Evolutionary conservation across 2,888 invertebrate genomes (phyloP).

Genomic region (Aleiodes alternator): DNA sequence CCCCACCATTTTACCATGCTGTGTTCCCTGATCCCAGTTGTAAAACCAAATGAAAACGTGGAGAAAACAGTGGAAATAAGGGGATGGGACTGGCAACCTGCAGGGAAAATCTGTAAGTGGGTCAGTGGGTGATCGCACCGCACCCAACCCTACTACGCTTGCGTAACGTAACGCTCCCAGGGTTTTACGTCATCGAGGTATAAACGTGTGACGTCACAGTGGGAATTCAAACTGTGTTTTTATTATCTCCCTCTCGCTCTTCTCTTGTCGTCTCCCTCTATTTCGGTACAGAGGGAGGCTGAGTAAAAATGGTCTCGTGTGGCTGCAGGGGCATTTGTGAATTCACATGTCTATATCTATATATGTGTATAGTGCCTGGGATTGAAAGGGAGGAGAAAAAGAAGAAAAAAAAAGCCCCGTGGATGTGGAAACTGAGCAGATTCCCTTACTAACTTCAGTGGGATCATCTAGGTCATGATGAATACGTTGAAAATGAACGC

Average conservation of each 20-base stretch:
- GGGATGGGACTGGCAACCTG: conserved; percentile 47
- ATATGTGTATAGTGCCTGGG: too few species aligned
- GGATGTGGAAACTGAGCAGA: too few species aligned
- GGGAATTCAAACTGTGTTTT: conserved; percentile 39
- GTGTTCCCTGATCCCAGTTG: neutral
- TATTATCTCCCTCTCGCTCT: conserved; percentile 53
- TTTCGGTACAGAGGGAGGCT: too few species aligned
- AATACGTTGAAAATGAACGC: conserved; percentile 1
- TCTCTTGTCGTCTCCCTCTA: conserved; percentile 39
- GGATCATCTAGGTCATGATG: conserved; percentile 36
- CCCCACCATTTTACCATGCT: too few species aligned
- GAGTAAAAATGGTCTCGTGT: too few species aligned
- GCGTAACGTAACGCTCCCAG: conserved; percentile 68
- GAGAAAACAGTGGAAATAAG: neutral
- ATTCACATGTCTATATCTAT: too few species aligned
- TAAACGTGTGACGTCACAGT: conserved; percentile 66
- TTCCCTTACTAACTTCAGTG: too few species aligned
- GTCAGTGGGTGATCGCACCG: conserved; percentile 72
- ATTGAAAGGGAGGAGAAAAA: too few species aligned
- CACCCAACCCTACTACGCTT: conserved; percentile 64
- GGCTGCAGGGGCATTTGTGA: too few species aligned
- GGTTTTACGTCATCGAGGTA: conserved; percentile 70
- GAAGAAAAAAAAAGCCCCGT: too few species aligned
- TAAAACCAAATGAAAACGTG: too few species aligned
- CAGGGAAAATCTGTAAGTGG: conserved; percentile 58